These are phyloP conservation scores for Microctenopoma stevenorrisi DNA, from an alignment of 2,797 vertebrate genomes.

Conservation along the genomic window DNA sequence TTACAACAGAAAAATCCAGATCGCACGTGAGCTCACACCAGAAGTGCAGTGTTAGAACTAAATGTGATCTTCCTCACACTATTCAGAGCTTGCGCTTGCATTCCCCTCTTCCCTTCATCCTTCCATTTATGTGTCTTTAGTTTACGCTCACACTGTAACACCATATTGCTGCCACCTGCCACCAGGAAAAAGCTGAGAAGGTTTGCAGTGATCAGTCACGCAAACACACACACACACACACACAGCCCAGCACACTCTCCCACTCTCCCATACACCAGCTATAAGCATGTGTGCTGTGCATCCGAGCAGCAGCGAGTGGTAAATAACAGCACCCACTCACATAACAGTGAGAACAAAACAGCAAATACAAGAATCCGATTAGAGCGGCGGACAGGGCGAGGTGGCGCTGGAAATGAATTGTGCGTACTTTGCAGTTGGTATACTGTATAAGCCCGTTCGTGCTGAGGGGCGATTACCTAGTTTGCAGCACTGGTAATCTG, in stretches of 20 bases:
- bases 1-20: not conserved
- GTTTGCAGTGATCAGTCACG: conserved; percentile 51
- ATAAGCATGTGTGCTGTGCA: conserved; percentile 35
- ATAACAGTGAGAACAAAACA: conserved; percentile 46
- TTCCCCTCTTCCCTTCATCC: not conserved
- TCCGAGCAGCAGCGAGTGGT: conserved; percentile 32
- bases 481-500: conserved; percentile 81
- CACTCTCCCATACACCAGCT: conserved; percentile 25
- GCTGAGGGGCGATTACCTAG: conserved; percentile 82
- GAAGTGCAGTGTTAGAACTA: not conserved
- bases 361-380: conserved; percentile 61
- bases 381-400: conserved; percentile 47
- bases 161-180: conserved; percentile 55
- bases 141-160: conserved; percentile 25
- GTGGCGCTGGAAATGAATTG: conserved; percentile 64
- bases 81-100: not conserved
- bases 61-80: not conserved
- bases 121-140: conserved; percentile 3
- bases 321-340: conserved; percentile 54
- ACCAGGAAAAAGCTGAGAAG: conserved; percentile 50
- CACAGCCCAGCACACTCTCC: conserved; percentile 23
- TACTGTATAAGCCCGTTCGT: conserved; percentile 76
- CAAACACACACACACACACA: conserved; percentile 49
- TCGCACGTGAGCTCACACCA: not conserved
- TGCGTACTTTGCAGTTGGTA: conserved; percentile 66